Evolutionary conservation across 2,797 vertebrate species (phyloP), one percentile per base, ranked within the genome.

Genomic region (Hemibagrus guttatus): DNA sequence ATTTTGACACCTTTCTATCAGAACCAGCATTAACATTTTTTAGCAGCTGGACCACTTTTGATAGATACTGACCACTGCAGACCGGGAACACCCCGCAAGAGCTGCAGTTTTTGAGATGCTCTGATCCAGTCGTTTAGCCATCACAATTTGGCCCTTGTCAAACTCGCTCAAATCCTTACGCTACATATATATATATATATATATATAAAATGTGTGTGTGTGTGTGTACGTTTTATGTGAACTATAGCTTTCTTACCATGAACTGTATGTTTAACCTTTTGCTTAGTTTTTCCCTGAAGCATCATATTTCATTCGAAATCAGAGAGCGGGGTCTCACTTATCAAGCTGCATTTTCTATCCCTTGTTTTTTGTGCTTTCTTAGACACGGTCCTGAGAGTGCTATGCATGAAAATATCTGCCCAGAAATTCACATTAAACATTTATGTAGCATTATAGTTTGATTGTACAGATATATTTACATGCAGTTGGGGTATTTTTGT

Each of bases 401-500:
- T 35, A 56, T 16, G 31, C 14, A 81, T 63, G 3, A 59, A 79
- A 78, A 58, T 39, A 23, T 21, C 31, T 79, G 14, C 5, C 0
- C 3, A 42, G 23, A 81, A 61, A 9, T 11, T 23, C 17, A 16
- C 35, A 6, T 12, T 59, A 59, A 81, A 14, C 23, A 64, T 17
- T 14, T 19, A 6, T 42, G 21, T 49, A 46, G 42, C 26, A 66
- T 19, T 49, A 31, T 52, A 49, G 42, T 28, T 66, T 4, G 17
- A 64, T 81, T 66, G 4, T 28, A 21, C 0, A 28, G 19, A 49
- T 2, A 66, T 21, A 66, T 31, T 49, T 66, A 21, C 14, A n/a
- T 81, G 58, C 79, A 64, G 9, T 66, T 81, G 39, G 26, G 7
- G 79, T 28, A 17, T 81, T 64, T 49, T 64, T 39, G n/a, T 82